Conservation (phyloP, 2,113 vertebrate species). For the Prionailurus bengalensis region DNA sequence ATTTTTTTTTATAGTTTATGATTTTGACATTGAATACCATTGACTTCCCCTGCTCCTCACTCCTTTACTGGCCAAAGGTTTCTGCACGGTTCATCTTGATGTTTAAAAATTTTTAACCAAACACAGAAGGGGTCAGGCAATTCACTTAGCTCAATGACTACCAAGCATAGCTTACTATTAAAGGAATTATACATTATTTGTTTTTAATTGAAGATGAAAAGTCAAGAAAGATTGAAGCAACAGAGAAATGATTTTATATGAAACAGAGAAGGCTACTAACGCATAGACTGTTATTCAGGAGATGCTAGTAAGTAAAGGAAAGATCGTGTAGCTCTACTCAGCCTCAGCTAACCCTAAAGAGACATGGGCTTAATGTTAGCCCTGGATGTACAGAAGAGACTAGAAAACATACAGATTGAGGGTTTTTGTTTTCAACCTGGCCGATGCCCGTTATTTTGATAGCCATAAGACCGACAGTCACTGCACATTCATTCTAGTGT, state of each 20-base stretch:
- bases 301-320: background rate
- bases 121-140: background rate
- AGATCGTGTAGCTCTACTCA: background rate
- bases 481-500: background rate
- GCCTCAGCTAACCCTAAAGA: background rate
- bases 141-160: background rate
- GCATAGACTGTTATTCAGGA: background rate
- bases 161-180: background rate
- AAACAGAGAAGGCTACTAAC: background rate
- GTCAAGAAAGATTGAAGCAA: background rate
- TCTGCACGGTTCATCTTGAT: background rate
- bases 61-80: background rate
- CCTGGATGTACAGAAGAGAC: background rate
- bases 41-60: background rate
- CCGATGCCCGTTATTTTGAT: background rate
- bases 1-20: background rate
- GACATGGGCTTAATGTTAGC: background rate
- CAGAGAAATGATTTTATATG: background rate
- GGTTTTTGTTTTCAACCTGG: background rate
- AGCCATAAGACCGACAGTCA: background rate
- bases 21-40: background rate
- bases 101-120: background rate
- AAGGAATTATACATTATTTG: background rate
- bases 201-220: slow-evolving; percentile 30
- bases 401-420: background rate